phyloP scores from a whole-genome alignment of 2,113 vertebrate genomes.

The Pollachius pollachius region DNA sequence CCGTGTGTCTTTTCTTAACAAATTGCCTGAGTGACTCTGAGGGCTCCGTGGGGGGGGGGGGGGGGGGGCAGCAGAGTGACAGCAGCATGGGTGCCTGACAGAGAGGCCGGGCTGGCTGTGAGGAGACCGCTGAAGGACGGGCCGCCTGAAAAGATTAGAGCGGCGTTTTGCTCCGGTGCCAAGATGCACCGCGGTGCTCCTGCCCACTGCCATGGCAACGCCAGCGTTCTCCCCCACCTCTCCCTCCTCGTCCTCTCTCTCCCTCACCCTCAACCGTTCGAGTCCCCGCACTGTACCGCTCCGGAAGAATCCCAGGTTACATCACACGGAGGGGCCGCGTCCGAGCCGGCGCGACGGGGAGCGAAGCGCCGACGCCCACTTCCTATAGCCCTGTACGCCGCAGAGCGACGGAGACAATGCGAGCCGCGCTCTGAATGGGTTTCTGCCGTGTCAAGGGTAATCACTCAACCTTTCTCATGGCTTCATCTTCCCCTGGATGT shows the following conservation, averaged over 20 bases:
- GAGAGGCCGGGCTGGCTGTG: constrained; percentile 64
- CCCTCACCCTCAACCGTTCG: no score
- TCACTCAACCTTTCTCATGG: constrained; percentile 17
- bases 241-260: no score
- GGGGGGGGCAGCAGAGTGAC: constrained; percentile 56
- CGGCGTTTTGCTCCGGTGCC: constrained; percentile 61
- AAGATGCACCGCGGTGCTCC: constrained; percentile 57
- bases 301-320: constrained; percentile 8
- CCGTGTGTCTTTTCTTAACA: constrained; percentile 37
- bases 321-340: no score
- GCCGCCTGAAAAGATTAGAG: constrained; percentile 70
- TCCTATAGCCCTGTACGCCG: no score
- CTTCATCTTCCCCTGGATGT: constrained; percentile 31
- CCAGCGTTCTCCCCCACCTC: constrained; percentile 45
- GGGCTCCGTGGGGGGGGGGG: no score
- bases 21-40: constrained; percentile 36
- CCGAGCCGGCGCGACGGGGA: constrained; percentile 24
- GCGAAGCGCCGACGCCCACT: not conserved
- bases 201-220: constrained; percentile 66
- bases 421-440: constrained; percentile 20
- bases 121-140: constrained; percentile 56
- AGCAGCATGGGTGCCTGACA: constrained; percentile 57
- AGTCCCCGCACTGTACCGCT: constrained; percentile 13
- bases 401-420: not conserved
- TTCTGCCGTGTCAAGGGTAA: constrained; percentile 28